Percentiles rank a stretch among this genome's conserved stretches.
Evolutionary conservation across 2,797 vertebrate species (phyloP).

Genomic region (Ptychobarbus kaznakovi): DNA sequence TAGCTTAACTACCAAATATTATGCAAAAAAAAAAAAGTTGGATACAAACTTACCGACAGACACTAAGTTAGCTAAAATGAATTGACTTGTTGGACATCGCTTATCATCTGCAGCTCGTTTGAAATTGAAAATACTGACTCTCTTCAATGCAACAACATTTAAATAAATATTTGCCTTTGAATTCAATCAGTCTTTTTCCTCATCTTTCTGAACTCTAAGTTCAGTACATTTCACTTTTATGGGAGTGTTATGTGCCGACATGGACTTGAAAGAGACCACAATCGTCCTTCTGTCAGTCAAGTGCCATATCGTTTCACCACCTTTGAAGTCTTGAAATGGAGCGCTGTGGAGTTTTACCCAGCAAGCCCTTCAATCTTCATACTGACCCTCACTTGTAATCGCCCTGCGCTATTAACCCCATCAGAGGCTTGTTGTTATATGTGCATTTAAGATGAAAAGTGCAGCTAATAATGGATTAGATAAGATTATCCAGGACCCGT

Average conservation of each 20-base stretch:
- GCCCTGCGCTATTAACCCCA: conserved; percentile 67
- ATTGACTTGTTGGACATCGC: conserved; percentile 46
- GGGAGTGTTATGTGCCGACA: conserved; percentile 12
- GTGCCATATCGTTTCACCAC: conserved; percentile 33
- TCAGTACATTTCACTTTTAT: conserved; percentile 3
- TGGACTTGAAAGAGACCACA: conserved; percentile 39
- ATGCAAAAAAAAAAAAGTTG: not conserved
- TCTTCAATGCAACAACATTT: not conserved
- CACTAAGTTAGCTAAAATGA: not conserved
- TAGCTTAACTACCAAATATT: not conserved
- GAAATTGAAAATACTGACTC: not conserved
- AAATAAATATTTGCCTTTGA: conserved; percentile 39
- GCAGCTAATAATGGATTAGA: conserved; percentile 74
- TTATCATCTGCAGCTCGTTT: not conserved
- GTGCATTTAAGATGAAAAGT: conserved; percentile 72
- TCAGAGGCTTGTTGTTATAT: conserved; percentile 72
- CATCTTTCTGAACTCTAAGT: not conserved
- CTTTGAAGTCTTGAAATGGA: conserved; percentile 41
- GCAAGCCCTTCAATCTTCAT: conserved; percentile 66
- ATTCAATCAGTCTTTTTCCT: conserved; percentile 4
- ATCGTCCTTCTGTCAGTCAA: conserved; percentile 27
- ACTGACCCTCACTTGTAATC: conserved; percentile 65
- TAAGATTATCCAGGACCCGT: conserved; percentile 72
- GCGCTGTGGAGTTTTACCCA: conserved; percentile 40
- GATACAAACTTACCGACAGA: not conserved